Evolutionary conservation across 2,888 invertebrate genomes (phyloP), one percentile per base, ranked within the genome.

Genomic region (Lasioglossum morio): DNA sequence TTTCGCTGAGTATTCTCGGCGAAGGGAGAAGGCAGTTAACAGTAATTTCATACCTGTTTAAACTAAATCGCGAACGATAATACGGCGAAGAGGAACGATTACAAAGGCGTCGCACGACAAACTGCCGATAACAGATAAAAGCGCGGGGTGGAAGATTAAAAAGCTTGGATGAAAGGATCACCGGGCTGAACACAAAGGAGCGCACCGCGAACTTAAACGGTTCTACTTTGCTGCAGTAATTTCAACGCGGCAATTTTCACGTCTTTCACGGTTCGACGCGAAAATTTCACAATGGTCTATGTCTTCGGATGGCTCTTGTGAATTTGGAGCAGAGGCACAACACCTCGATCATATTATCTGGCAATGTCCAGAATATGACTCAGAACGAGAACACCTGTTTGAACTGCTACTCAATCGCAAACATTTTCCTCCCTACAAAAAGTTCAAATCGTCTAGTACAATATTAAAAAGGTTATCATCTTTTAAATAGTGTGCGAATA

Each of bases 11-110:
- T 27, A 43, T 43, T 66, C 75, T 81, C 23, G 30, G 2, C 34
- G 53, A 57, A 23, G 60, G 37, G n/a, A 72, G 43, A 23, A 34
- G 73, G 34, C 57, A 34, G 82, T 82, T 82, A 72, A 69, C 43
- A 66, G 73, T 84, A 84, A 82, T 84, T 84, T 77, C 73, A 63
- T 72, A 46, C 66, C 77, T 77, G 84, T 77, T 84, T 77, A 66
- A 73, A 69, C 77, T 73, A 69, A 84, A 84, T 84, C 66, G 82
- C 77, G 72, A 66, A 84, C 83, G 82, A 82, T 84, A 84, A 82
- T 76, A 69, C 12, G 43, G 40, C 53, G 27, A 34, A 46, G 46
- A 82, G 37, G 34, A 34, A 14, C 76, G 82, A 73, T 76, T 82
- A 77, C 83, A 82, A 82, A 84, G 82, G 76, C 72, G 66, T 72